Conservation (phyloP, 2,797 vertebrate genomes). For the Neoniphon sammara region DNA sequence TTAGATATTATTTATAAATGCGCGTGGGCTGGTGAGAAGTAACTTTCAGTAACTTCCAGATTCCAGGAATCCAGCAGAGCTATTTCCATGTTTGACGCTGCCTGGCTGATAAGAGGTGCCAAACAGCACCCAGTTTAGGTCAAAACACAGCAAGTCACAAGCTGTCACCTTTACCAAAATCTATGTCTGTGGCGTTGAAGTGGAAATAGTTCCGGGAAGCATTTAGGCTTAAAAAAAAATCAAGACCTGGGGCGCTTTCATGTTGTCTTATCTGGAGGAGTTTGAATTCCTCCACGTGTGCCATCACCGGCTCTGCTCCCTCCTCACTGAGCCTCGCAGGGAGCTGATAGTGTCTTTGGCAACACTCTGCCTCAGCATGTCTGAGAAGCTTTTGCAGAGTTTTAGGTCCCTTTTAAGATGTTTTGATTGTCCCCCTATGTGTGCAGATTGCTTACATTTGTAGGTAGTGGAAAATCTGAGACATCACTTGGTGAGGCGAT, state of each 20-base stretch:
- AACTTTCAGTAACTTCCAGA: slow-evolving; percentile 34
- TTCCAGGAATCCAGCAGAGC: slow-evolving; percentile 48
- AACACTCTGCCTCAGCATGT: slow-evolving; percentile 74
- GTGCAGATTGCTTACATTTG: slow-evolving; percentile 56
- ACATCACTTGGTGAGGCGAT: slow-evolving; percentile 42
- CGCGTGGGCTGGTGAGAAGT: slow-evolving; percentile 41
- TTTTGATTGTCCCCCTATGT: slow-evolving; percentile 63
- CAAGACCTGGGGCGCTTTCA: slow-evolving; percentile 65
- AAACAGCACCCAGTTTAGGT: slow-evolving; percentile 32
- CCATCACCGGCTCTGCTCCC: slow-evolving; percentile 65
- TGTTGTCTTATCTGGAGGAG: slow-evolving; percentile 68
- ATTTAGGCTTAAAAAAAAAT: slow-evolving; percentile 42
- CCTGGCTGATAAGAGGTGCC: slow-evolving; percentile 35
- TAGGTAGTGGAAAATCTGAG: slow-evolving; percentile 49
- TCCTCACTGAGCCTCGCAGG: slow-evolving; percentile 47
- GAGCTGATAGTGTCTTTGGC: slow-evolving; percentile 75
- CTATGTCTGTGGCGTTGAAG: slow-evolving; percentile 38
- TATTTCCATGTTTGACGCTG: slow-evolving; percentile 15
- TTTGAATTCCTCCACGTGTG: slow-evolving; percentile 78
- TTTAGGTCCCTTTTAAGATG: slow-evolving; percentile 58
- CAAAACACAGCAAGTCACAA: slow-evolving; percentile 40
- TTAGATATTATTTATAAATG: slow-evolving; percentile 38
- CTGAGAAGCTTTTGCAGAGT: slow-evolving; percentile 42
- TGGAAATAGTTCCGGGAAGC: slow-evolving; percentile 52
- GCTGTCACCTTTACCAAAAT: slow-evolving; percentile 27